Conservation (phyloP, 2,113 vertebrate genomes). For the Pica pica region DNA sequence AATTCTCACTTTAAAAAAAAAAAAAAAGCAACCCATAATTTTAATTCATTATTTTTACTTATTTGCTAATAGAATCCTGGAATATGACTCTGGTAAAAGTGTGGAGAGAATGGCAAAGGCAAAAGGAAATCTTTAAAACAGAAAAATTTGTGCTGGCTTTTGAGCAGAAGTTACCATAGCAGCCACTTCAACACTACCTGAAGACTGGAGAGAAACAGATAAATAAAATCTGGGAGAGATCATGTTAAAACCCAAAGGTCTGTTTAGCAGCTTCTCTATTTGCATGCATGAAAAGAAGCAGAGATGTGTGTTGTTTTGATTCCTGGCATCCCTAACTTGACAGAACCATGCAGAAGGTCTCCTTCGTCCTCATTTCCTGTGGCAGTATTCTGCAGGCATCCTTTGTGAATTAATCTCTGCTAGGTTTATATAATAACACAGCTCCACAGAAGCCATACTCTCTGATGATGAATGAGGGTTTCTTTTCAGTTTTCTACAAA, state of each 20-base stretch:
- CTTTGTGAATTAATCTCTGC: slow-evolving; percentile 55
- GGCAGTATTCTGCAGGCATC: slow-evolving; percentile 3
- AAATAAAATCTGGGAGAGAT: not conserved
- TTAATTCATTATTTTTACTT: not conserved
- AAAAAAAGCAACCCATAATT: not conserved
- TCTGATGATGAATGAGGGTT: slow-evolving; percentile 12
- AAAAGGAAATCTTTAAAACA: not conserved
- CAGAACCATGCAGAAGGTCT: not conserved
- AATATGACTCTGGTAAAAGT: not conserved
- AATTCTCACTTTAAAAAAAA: not conserved
- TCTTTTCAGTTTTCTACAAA: slow-evolving; percentile 31
- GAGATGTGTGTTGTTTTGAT: not conserved
- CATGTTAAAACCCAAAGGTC: not conserved
- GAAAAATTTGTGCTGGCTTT: not conserved
- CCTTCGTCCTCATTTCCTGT: not conserved
- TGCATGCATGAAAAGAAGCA: not conserved
- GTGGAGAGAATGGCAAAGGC: not conserved
- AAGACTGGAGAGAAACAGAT: not conserved
- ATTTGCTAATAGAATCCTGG: not conserved
- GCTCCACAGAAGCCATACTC: slow-evolving; percentile 1
- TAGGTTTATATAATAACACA: slow-evolving; percentile 54
- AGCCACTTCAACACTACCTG: not conserved
- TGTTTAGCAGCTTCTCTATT: not conserved
- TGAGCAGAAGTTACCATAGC: not conserved
- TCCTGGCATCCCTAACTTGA: not conserved